phyloP scores from a whole-genome alignment of 2,888 invertebrate genomes.

The Nomada hirtipes region DNA sequence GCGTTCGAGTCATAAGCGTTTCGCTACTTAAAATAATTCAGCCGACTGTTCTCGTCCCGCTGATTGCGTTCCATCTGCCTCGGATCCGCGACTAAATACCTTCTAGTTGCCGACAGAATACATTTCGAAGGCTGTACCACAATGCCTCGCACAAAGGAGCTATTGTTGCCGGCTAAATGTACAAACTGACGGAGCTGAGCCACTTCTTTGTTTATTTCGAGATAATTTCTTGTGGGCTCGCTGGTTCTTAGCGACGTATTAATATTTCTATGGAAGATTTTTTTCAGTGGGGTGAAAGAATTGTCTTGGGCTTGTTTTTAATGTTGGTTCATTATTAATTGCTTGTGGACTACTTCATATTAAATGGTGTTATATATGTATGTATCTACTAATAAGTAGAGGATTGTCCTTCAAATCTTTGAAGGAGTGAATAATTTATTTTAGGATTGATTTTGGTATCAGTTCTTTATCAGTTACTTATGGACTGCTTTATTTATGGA shows the following conservation, averaged over 20 bases:
- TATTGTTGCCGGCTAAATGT: slow-evolving; percentile 12
- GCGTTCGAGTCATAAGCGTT: slow-evolving; percentile 60
- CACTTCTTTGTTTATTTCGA: neutral
- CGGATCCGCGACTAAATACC: slow-evolving; percentile 36
- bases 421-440: no score
- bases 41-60: slow-evolving; percentile 51
- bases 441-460: no score
- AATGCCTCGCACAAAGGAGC: neutral
- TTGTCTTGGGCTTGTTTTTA: no score
- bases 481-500: no score
- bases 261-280: no score
- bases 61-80: slow-evolving; percentile 54
- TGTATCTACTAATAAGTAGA: no score
- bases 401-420: no score
- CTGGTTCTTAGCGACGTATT: neutral
- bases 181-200: slow-evolving; percentile 16
- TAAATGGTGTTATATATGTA: no score
- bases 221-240: neutral
- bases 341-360: no score
- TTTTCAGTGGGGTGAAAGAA: no score
- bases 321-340: no score
- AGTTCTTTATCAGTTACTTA: no score
- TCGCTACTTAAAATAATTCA: slow-evolving; percentile 68
- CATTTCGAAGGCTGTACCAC: neutral
- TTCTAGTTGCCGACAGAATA: slow-evolving; percentile 12